These are phyloP conservation scores for Beris morrisii DNA, from an alignment of 2,888 invertebrate species.

Conservation along the genomic window DNA sequence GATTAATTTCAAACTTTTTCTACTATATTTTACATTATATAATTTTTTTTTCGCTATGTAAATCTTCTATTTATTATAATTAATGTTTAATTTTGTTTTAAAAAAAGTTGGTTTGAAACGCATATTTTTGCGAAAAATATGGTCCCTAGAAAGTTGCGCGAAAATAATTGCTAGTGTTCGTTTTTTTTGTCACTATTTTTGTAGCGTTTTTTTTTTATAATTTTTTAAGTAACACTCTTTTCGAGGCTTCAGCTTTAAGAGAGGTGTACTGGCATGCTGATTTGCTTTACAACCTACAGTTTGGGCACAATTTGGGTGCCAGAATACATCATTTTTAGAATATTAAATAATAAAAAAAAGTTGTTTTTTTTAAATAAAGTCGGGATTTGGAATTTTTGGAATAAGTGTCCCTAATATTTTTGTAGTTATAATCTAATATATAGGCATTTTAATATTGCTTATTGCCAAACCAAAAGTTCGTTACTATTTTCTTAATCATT, in stretches of 20 bases:
- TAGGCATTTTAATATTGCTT: no score
- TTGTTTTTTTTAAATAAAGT: background rate
- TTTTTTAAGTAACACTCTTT: no score
- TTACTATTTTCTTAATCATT: constrained; percentile 8
- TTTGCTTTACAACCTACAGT: no score
- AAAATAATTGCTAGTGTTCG: constrained; percentile 1
- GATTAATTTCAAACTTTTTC: no score
- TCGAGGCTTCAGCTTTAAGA: no score
- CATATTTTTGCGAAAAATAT: constrained; percentile 56
- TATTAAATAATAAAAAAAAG: background rate
- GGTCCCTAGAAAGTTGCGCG: constrained; percentile 51
- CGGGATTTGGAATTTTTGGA: background rate
- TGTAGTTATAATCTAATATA: background rate
- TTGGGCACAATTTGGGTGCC: background rate
- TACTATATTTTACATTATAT: no score
- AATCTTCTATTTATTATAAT: no score
- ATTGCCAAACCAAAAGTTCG: background rate
- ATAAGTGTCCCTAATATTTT: constrained; percentile 3
- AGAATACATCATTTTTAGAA: background rate
- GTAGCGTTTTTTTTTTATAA: background rate
- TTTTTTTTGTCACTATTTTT: no score
- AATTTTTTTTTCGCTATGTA: no score
- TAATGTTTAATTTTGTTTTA: no score
- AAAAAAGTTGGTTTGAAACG: constrained; percentile 45
- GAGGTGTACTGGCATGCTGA: no score